These are phyloP conservation scores for Perognathus longimembris DNA, from an alignment of 2,113 vertebrate genomes.

Conservation along the genomic window DNA sequence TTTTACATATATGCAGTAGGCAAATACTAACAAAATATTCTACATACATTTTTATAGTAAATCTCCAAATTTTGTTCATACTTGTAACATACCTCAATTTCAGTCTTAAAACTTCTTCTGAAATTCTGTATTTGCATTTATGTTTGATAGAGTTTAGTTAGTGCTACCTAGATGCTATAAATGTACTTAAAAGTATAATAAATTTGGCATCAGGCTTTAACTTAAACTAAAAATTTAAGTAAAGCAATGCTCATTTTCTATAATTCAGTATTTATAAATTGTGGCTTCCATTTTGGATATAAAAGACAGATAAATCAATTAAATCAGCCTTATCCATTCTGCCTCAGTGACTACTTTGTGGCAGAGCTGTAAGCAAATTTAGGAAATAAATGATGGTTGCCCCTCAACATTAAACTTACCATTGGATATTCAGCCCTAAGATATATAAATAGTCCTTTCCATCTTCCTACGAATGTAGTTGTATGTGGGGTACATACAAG, in stretches of 20 bases:
- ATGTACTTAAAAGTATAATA: background rate
- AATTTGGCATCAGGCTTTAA: background rate
- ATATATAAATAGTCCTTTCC: too few relatives aligned
- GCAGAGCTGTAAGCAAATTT: background rate
- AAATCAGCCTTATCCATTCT: background rate
- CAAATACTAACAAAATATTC: constrained; percentile 3
- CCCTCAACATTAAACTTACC: background rate
- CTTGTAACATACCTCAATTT: background rate
- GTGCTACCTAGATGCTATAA: background rate
- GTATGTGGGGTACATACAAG: background rate
- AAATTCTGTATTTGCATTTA: background rate
- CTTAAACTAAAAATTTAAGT: background rate
- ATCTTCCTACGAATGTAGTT: background rate
- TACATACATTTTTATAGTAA: background rate
- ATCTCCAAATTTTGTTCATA: background rate
- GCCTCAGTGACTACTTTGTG: background rate
- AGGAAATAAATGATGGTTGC: background rate
- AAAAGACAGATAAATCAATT: background rate
- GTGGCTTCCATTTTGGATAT: background rate
- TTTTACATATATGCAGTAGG: background rate
- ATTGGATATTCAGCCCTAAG: too few relatives aligned
- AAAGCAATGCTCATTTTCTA: background rate
- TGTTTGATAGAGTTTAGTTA: background rate
- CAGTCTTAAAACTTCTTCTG: background rate
- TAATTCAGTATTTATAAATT: background rate